Conservation (phyloP, 2,797 vertebrate species). For the Oryzias dopingdopingensis region DNA sequence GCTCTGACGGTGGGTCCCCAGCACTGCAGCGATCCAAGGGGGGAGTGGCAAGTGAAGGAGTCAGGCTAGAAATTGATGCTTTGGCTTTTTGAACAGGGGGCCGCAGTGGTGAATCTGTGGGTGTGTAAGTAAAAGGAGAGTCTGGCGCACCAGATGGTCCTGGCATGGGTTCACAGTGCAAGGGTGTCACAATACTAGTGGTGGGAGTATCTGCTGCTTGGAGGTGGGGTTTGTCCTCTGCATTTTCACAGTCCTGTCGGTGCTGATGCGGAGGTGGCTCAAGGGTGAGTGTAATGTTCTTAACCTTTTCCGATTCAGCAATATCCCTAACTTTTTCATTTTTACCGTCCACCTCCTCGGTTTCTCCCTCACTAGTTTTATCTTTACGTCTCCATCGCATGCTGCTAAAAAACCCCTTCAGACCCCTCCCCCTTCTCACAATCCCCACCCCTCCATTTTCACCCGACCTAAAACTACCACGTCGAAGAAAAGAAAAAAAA, state of each 20-base stretch:
- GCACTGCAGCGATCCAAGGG: constrained; percentile 85
- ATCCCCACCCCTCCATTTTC: constrained; percentile 79
- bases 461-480: constrained; percentile 81
- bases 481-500: constrained; percentile 92
- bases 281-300: constrained; percentile 78
- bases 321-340: constrained; percentile 49
- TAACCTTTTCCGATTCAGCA: constrained; percentile 52
- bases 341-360: constrained; percentile 48
- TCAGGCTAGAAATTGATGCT: constrained; percentile 71
- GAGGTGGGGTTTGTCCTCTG: constrained; percentile 69
- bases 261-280: constrained; percentile 73
- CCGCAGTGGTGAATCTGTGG: constrained; percentile 63
- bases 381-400: constrained; percentile 91
- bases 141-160: constrained; percentile 64
- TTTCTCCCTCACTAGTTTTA: constrained; percentile 78
- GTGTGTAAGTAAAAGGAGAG: constrained; percentile 65
- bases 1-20: constrained; percentile 91
- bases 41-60: constrained; percentile 72
- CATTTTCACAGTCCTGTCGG: constrained; percentile 58
- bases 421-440: constrained; percentile 87
- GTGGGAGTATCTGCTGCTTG: constrained; percentile 47
- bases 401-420: constrained; percentile 91
- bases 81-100: constrained; percentile 63
- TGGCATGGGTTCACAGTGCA: constrained; percentile 61
- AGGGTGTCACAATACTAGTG: constrained; percentile 73